Percentiles rank a stretch among this genome's conserved stretches.
These are phyloP conservation scores for Ricordea florida DNA, from an alignment of 92 coral and sea anemone species.

Conservation along the genomic window DNA sequence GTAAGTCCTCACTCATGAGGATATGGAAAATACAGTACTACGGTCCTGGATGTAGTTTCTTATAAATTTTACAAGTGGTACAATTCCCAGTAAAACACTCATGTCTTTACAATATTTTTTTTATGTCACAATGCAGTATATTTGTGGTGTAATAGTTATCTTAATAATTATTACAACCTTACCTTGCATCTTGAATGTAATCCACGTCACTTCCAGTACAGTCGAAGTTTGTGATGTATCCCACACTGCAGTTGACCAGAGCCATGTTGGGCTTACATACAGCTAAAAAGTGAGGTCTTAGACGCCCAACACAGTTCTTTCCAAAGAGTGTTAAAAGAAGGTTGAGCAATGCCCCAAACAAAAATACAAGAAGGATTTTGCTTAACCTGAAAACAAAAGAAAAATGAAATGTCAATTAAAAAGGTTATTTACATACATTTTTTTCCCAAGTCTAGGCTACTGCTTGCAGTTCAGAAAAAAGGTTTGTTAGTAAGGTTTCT, in stretches of 20 bases:
- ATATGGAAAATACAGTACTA: too few species aligned
- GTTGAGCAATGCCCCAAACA: constrained; percentile 71
- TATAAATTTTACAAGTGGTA: too few species aligned
- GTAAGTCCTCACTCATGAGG: too few species aligned
- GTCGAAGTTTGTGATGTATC: constrained; percentile 76
- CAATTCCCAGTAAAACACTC: too few species aligned
- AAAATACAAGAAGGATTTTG: constrained; percentile 66
- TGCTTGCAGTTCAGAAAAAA: too few species aligned
- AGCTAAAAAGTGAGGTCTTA: constrained; percentile 91
- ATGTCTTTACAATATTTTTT: too few species aligned
- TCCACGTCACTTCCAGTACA: constrained; percentile 84
- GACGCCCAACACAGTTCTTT: constrained; percentile 73
- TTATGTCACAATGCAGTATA: too few species aligned
- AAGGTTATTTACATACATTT: not conserved
- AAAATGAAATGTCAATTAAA: not conserved
- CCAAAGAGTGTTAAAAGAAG: constrained; percentile 65
- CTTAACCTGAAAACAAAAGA: constrained; percentile 47
- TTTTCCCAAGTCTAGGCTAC: too few species aligned
- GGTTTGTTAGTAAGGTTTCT: too few species aligned
- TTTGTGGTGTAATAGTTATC: too few species aligned
- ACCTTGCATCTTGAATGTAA: constrained; percentile 78
- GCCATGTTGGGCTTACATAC: constrained; percentile 92
- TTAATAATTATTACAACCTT: not conserved
- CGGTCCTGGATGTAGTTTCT: too few species aligned
- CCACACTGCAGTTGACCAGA: constrained; percentile 75